Percentiles rank a stretch among this genome's conserved stretches.
phyloP scores from a whole-genome alignment of 1,140 invertebrate genomes.

The Telenomus remus region DNA sequence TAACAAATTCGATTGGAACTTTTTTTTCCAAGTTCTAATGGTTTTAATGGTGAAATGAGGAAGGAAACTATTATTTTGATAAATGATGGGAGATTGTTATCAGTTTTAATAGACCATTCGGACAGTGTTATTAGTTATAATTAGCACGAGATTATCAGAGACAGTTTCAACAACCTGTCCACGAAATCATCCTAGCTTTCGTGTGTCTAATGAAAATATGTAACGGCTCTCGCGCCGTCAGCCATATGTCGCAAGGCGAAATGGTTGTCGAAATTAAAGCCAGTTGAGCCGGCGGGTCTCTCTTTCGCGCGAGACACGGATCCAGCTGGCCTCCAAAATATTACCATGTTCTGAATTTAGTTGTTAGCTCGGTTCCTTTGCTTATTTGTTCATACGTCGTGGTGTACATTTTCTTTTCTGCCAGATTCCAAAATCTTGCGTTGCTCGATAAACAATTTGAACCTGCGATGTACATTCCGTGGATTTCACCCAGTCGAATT shows the following conservation, averaged over 20 bases:
- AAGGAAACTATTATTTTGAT: slow-evolving; percentile 38
- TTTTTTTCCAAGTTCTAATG: background rate
- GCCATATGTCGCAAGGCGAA: slow-evolving; percentile 71
- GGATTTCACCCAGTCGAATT: slow-evolving; percentile 29
- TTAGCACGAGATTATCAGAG: slow-evolving; percentile 50
- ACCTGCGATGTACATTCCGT: slow-evolving; percentile 6
- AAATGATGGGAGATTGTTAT: slow-evolving; percentile 34
- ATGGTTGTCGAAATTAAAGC: slow-evolving; percentile 73
- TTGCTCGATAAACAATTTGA: slow-evolving; percentile 2
- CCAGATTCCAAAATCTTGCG: background rate
- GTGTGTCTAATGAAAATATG: slow-evolving; percentile 72
- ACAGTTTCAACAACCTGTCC: slow-evolving; percentile 70
- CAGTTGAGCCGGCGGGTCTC: slow-evolving; percentile 68
- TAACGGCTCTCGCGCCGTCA: slow-evolving; percentile 73
- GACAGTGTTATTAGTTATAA: slow-evolving; percentile 35
- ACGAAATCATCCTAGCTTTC: slow-evolving; percentile 70
- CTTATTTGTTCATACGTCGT: background rate
- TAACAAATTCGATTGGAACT: background rate
- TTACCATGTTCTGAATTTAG: slow-evolving; percentile 13
- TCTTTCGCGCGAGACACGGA: slow-evolving; percentile 59
- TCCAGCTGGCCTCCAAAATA: slow-evolving; percentile 41
- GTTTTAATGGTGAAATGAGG: slow-evolving; percentile 11
- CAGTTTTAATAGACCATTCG: slow-evolving; percentile 22
- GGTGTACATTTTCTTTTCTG: slow-evolving; percentile 1
- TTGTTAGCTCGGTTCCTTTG: slow-evolving; percentile 13